Evolutionary conservation across 2,888 invertebrate genomes (phyloP), one percentile per base, ranked within the genome.

Genomic region (Odontothrips loti): DNA sequence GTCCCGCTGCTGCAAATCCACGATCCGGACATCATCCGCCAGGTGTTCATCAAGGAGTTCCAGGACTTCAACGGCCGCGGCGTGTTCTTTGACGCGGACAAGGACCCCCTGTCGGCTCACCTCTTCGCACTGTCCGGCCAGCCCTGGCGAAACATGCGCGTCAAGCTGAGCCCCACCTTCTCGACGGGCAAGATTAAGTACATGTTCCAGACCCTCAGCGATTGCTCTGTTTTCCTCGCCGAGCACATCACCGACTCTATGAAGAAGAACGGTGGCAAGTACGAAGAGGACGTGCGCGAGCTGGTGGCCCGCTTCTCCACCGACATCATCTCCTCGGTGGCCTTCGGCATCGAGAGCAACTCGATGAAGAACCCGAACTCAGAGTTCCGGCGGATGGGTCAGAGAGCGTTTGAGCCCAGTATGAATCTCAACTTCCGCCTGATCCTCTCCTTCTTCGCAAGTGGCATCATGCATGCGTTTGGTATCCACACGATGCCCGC

Each of bases 281-380:
- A 86, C 29, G 81, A 85, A 10, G 84, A 84, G 80, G 88, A 89
- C 82, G 85, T 87, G 79, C 87, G 87, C 80, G 88, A 87, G 81
- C 81, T 87, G 82, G 87, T 87, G 81, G 86, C 88, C 1, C 87
- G 88, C 82, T 89, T 88, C 83, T 88, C 88, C 23, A 88, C 89
- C 82, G 89, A 89, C 85, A 88, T 89, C 2, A 89, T 89, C 79
- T 89, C 89, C 20, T 87, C 87, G 68, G 88, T 88, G 82, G 89
- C 88, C 47, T 89, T 89, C 84, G 89, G 89, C 78, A 87, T 89
- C 83, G 87, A 89, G 82, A 87, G 88, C 83, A 88, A 89, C 82
- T 87, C 88, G 0, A 85, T 89, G 78, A 86, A 84, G 15, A 84
- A 88, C 82, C 85, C 87, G 51, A 85, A 88, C 29, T 87, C 87